phyloP scores from a whole-genome alignment of 2,888 invertebrate species.

The Hirtodrosophila alboralis region DNA sequence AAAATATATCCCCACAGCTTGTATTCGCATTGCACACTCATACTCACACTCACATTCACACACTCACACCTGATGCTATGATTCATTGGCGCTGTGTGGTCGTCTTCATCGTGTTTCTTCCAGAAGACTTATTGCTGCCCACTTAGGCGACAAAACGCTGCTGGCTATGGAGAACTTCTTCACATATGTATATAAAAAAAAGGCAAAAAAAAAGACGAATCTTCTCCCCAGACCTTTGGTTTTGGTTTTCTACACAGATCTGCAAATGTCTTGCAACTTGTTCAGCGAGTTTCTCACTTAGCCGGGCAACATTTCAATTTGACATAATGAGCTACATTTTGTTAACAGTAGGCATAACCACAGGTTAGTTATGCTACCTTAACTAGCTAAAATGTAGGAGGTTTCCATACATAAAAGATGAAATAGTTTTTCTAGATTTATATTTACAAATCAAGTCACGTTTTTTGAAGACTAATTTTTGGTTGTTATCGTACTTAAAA shows the following conservation, averaged over 20 bases:
- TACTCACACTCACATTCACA: slow-evolving; percentile 18
- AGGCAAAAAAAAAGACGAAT: slow-evolving; percentile 37
- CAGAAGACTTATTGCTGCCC: slow-evolving; percentile 71
- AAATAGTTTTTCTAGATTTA: too few relatives aligned
- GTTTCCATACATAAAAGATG: too few relatives aligned
- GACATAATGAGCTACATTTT: slow-evolving; percentile 84
- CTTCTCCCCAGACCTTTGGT: slow-evolving; percentile 13
- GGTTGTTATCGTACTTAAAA: too few relatives aligned
- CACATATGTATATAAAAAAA: too few relatives aligned
- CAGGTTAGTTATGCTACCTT: slow-evolving; percentile 35
- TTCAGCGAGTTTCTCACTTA: slow-evolving; percentile 54
- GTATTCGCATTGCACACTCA: slow-evolving; percentile 7
- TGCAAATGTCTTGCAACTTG: slow-evolving; percentile 47
- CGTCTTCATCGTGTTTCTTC: slow-evolving; percentile 36
- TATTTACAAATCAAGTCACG: too few relatives aligned
- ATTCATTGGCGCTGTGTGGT: slow-evolving; percentile 70
- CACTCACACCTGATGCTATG: slow-evolving; percentile 47
- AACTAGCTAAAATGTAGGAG: slow-evolving; percentile 11
- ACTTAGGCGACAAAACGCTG: slow-evolving; percentile 79
- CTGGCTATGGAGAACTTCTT: slow-evolving; percentile 40
- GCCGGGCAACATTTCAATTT: slow-evolving; percentile 83
- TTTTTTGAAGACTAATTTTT: too few relatives aligned
- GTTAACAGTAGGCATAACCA: slow-evolving; percentile 58
- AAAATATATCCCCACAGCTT: too few relatives aligned
- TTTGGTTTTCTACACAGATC: slow-evolving; percentile 30